These are phyloP conservation scores for Bryconaethiops microstoma DNA, from an alignment of 2,797 vertebrate species.

Conservation along the genomic window DNA sequence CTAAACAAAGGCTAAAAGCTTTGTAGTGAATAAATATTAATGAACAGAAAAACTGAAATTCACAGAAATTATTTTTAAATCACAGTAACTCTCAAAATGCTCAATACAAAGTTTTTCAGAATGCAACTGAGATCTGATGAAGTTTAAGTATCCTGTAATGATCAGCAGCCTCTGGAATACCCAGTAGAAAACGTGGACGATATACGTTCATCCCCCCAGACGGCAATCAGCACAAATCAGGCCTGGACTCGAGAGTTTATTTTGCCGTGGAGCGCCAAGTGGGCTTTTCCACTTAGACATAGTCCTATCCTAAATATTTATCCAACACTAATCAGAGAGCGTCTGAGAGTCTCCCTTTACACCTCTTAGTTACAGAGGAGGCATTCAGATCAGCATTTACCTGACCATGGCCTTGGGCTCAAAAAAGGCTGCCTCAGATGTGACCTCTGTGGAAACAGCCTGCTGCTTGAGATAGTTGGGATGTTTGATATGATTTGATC, in stretches of 20 bases:
- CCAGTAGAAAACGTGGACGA: not conserved
- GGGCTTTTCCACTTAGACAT: conserved; percentile 17
- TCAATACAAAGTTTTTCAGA: not conserved
- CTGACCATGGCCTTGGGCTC: conserved; percentile 4
- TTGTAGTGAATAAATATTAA: not conserved
- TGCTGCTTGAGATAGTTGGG: not conserved
- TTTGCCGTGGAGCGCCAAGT: conserved; percentile 7
- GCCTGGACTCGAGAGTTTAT: conserved; percentile 18
- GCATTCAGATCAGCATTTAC: conserved; percentile 40
- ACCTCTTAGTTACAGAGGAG: conserved; percentile 29
- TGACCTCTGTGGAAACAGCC: conserved; percentile 38
- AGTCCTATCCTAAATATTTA: conserved; percentile 42
- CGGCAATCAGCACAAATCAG: conserved; percentile 5
- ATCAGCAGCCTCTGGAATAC: conserved; percentile 12
- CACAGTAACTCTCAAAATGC: not conserved
- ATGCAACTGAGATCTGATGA: not conserved
- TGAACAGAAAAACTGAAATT: not conserved
- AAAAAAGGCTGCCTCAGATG: conserved; percentile 15
- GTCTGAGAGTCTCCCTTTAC: conserved; percentile 12
- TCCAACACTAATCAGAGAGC: conserved; percentile 26
- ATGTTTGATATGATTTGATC: conserved; percentile 18
- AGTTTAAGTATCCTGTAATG: not conserved
- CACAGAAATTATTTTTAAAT: not conserved
- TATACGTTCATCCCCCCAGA: conserved; percentile 11
- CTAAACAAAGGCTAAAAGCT: no score